Evolutionary conservation across 1,140 invertebrate genomes (phyloP), one percentile per base, ranked within the genome.

Genomic region (Scaptomyza graminum): DNA sequence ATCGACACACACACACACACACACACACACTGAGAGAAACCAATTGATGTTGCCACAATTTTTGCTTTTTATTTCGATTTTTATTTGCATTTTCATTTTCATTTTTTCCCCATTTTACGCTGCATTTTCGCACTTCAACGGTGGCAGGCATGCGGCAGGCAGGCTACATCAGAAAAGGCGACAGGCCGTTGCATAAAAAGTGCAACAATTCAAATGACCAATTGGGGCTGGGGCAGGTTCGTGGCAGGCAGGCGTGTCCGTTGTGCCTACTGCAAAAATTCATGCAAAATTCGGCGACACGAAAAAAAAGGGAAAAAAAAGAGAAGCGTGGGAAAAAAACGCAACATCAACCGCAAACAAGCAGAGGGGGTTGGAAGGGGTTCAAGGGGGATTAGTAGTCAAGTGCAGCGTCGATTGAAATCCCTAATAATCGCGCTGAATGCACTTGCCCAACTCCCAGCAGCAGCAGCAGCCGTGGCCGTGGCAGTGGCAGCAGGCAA

Each of bases 61-160:
- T 76, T 70, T 43, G 31, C 8, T 41, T 57, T 44, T 18, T 22
- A 11, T 11, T n/a, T 54, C 39, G 41, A 18, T 13, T 41, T 41
- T 41, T 41, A 41, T 41, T 41, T 41, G 37, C 37, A 22, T 65
- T 60, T 47, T 59, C 13, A 18, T 34, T 49, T 28, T 12, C 12
- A 59, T 1, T n/a, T 31, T 37, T 47, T 79, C 37, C 12, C 8
- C 18, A 43, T 55, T 39, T 39, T 52, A 60, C 55, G 63, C 78
- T 85, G 83, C 82, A 85, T 82, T 85, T 85, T 85, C 82, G 87
- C 82, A 85, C 82, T 85, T 85, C 82, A 87, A 72, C 82, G 69
- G 52, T 52, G 31, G 31, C 7, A 34, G 31, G 31, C 31, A 34
- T 7, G 7, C 7, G 28, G 28, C 2, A 34, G 54, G 47, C 54